Conservation (phyloP, 2,888 invertebrate genomes). For the Leptinotarsa rubiginosa region DNA sequence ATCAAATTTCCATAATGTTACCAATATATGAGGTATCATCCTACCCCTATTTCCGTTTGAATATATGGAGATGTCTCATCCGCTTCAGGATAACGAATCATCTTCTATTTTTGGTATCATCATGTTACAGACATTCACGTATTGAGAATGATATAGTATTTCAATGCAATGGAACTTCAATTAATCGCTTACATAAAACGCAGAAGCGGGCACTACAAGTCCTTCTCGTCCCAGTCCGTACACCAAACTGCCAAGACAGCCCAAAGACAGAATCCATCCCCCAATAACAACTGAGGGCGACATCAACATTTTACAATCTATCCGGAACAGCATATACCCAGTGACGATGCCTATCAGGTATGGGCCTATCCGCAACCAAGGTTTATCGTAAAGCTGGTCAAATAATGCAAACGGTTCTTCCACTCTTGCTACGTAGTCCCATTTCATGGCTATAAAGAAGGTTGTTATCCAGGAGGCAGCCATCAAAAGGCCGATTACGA, state of each 20-base stretch:
- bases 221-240: constrained; percentile 78
- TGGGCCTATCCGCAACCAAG: constrained; percentile 85
- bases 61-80: too few relatives aligned
- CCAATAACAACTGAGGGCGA: constrained; percentile 70
- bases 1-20: too few relatives aligned
- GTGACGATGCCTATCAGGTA: constrained; percentile 83
- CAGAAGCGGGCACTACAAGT: constrained; percentile 74
- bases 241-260: constrained; percentile 73
- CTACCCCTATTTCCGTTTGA: too few relatives aligned
- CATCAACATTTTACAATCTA: constrained; percentile 74
- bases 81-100: too few relatives aligned
- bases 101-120: too few relatives aligned
- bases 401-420: constrained; percentile 86
- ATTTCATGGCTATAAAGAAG: constrained; percentile 79
- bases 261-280: constrained; percentile 73
- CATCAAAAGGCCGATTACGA: constrained; percentile 72
- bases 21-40: too few relatives aligned
- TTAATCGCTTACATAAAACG: constrained; percentile 75
- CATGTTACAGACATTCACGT: too few relatives aligned
- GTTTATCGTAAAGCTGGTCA: constrained; percentile 85
- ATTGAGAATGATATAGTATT: too few relatives aligned
- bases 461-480: constrained; percentile 81
- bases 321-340: constrained; percentile 78
- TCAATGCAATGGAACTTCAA: background rate
- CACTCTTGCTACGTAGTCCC: constrained; percentile 80